Conservation (phyloP, 2,113 vertebrate species). For the Nibea albiflora region DNA sequence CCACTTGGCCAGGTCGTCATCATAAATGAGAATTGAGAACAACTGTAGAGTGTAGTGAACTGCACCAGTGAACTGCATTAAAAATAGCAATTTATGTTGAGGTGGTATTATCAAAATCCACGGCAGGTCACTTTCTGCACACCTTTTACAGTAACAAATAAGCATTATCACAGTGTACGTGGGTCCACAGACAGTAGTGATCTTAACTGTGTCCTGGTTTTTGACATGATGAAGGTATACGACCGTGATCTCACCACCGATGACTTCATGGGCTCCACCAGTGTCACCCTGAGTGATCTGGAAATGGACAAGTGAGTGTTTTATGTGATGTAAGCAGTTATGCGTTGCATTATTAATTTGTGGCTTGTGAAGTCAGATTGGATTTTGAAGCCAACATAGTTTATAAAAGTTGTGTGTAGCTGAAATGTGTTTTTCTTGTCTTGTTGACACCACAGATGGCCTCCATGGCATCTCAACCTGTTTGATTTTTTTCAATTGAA, state of each 20-base stretch:
- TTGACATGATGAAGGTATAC: constrained; percentile 86
- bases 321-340: not conserved
- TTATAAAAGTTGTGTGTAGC: not conserved
- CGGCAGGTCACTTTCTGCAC: not conserved
- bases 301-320: constrained; percentile 90
- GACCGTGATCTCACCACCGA: constrained; percentile 95
- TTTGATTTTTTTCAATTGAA: not conserved
- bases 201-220: not conserved
- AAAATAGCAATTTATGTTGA: not conserved
- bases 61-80: not conserved
- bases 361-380: not conserved
- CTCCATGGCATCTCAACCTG: not conserved
- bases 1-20: too few relatives aligned
- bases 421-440: not conserved
- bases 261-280: constrained; percentile 96
- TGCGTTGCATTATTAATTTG: too few relatives aligned
- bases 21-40: too few relatives aligned
- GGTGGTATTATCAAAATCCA: not conserved
- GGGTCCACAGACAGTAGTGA: not conserved
- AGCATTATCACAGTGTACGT: not conserved
- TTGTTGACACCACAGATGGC: not conserved
- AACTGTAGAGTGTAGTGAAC: too few relatives aligned
- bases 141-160: not conserved
- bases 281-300: constrained; percentile 85
- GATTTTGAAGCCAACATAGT: not conserved